Evolutionary conservation across 1,140 invertebrate genomes (phyloP).

Genomic region (Drosophila pallidifrons): DNA sequence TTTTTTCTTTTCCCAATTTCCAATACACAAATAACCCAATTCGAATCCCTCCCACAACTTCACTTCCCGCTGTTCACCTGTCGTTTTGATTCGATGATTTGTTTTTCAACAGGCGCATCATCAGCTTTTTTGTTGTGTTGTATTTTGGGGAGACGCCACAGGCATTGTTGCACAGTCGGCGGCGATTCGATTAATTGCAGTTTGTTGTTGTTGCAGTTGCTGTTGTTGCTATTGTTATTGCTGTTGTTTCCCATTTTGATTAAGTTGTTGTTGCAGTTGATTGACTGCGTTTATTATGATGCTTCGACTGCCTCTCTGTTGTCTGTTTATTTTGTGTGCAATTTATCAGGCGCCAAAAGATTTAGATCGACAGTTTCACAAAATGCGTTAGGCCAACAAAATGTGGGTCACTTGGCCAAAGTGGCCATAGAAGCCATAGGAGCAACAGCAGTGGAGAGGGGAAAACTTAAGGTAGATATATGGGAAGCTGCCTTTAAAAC

Average conservation of each 20-base stretch:
- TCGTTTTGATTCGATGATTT: conserved; percentile 56
- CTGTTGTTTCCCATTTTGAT: conserved; percentile 45
- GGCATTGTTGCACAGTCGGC: conserved; percentile 24
- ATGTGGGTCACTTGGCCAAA: conserved; percentile 52
- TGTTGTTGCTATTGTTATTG: conserved; percentile 9
- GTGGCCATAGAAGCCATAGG: too few relatives aligned
- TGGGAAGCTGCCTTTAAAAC: not conserved
- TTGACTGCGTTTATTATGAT: conserved; percentile 50
- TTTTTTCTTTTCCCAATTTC: conserved; percentile 17
- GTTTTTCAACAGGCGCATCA: conserved; percentile 50
- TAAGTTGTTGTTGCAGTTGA: conserved; percentile 59
- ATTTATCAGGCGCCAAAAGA: conserved; percentile 72
- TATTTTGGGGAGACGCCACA: conserved; percentile 25
- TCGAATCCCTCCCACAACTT: conserved; percentile 8
- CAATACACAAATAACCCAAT: conserved; percentile 20
- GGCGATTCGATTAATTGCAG: conserved; percentile 53
- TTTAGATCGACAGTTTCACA: conserved; percentile 48
- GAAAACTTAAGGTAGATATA: not conserved
- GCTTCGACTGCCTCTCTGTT: not conserved
- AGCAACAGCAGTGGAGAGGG: too few relatives aligned
- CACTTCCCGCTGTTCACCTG: conserved; percentile 49
- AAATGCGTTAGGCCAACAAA: conserved; percentile 40
- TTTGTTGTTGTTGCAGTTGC: conserved; percentile 19
- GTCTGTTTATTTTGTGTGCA: conserved; percentile 54
- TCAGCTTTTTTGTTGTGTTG: conserved; percentile 13